A percentile compares a stretch with the other conserved stretches of the same genome.
Conservation (phyloP, 1,140 invertebrate genomes). For the Zelostemma sp. region DNA sequence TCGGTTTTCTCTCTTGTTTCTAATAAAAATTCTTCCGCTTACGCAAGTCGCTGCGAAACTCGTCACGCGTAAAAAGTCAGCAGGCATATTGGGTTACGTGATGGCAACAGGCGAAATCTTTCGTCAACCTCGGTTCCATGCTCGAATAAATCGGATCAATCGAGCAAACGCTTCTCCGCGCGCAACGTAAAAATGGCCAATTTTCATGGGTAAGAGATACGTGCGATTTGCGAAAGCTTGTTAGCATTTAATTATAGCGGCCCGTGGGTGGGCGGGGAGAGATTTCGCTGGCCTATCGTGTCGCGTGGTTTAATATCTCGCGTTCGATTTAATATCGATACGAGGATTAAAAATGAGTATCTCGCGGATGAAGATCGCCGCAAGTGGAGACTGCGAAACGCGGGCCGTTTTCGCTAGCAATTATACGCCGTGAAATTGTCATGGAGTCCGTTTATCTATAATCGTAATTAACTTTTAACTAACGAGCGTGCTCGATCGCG, state of each 20-base stretch:
- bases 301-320: conserved; percentile 11
- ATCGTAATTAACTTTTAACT: conserved; percentile 9
- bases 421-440: conserved; percentile 7
- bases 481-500: conserved; percentile 3
- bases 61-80: neutral
- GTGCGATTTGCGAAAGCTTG: conserved; percentile 6
- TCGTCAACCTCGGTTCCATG: neutral
- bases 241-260: conserved; percentile 12
- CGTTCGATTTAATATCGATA: conserved; percentile 20
- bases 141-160: neutral
- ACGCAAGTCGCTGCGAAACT: conserved; percentile 2
- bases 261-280: too few species aligned
- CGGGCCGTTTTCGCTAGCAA: conserved; percentile 7
- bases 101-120: conserved; percentile 5
- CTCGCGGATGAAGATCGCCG: conserved; percentile 6
- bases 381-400: neutral
- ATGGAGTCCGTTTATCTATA: neutral
- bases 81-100: conserved; percentile 2
- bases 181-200: neutral
- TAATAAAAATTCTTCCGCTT: conserved; percentile 10
- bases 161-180: neutral
- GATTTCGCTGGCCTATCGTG: conserved; percentile 2
- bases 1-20: conserved; percentile 8
- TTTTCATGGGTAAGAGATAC: conserved; percentile 3
- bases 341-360: conserved; percentile 18